A percentile compares a stretch with the other conserved stretches of the same genome.
phyloP scores from a whole-genome alignment of 2,888 invertebrate genomes.

The Cynaeus angustus region DNA sequence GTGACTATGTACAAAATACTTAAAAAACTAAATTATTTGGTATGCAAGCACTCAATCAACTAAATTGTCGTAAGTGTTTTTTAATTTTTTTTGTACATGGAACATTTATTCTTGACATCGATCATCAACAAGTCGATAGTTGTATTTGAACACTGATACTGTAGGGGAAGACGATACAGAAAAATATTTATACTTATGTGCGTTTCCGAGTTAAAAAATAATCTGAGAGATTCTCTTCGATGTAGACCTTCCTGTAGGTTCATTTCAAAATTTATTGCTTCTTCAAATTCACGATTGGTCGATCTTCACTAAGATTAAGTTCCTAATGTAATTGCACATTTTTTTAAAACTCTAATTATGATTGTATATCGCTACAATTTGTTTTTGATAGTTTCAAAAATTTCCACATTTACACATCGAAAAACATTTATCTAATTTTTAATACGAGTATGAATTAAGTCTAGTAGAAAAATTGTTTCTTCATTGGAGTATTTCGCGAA shows the following conservation, averaged over 20 bases:
- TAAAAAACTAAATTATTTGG: constrained; percentile 36
- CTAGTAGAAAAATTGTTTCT: constrained; percentile 49
- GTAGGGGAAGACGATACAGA: constrained; percentile 50
- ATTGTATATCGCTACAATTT: constrained; percentile 63
- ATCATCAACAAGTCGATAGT: constrained; percentile 31
- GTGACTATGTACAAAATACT: constrained; percentile 45
- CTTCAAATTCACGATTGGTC: constrained; percentile 51
- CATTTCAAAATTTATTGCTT: constrained; percentile 50
- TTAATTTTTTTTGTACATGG: constrained; percentile 44
- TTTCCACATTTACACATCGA: constrained; percentile 52
- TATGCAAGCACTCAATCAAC: constrained; percentile 40
- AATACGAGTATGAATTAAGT: constrained; percentile 39
- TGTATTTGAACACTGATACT: constrained; percentile 47
- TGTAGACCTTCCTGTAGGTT: constrained; percentile 44
- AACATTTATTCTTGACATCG: constrained; percentile 50
- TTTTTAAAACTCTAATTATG: constrained; percentile 53
- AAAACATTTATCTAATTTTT: constrained; percentile 46
- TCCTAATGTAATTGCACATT: constrained; percentile 51
- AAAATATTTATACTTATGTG: constrained; percentile 44
- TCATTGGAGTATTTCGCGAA: constrained; percentile 51
- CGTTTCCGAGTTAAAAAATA: constrained; percentile 40
- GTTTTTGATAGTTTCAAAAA: constrained; percentile 42
- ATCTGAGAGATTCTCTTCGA: constrained; percentile 43
- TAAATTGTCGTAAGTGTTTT: constrained; percentile 29
- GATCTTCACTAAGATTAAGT: constrained; percentile 48